phyloP scores from a whole-genome alignment of 2,113 vertebrate species.

The Dasypus novemcinctus region DNA sequence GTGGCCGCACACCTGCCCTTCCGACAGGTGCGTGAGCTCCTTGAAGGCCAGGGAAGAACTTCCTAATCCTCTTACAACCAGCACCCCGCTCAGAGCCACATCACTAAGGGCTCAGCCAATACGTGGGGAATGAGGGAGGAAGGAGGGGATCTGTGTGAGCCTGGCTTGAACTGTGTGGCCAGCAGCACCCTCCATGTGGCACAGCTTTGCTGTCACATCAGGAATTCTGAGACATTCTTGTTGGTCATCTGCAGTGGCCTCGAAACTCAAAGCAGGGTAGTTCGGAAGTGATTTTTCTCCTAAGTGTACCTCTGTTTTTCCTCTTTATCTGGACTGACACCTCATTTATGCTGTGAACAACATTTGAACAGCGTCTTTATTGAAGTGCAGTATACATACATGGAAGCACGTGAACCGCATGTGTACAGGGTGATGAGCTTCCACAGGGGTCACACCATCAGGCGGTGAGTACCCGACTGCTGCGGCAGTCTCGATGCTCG shows the following conservation, averaged over 20 bases:
- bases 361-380: background rate
- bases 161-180: background rate
- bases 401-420: no score
- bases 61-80: background rate
- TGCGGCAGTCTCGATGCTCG: rapidly evolving
- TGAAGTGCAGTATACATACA: background rate
- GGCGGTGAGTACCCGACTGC: background rate
- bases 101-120: background rate
- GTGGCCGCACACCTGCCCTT: background rate
- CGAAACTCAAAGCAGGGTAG: background rate
- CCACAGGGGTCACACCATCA: background rate
- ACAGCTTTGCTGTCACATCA: background rate
- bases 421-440: background rate
- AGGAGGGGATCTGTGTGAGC: background rate
- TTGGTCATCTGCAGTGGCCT: background rate
- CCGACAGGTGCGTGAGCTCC: background rate
- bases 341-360: background rate
- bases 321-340: background rate
- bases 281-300: background rate
- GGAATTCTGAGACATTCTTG: background rate
- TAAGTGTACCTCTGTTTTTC: background rate
- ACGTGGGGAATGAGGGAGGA: background rate
- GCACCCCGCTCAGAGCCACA: background rate
- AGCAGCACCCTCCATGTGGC: background rate
- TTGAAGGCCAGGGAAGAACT: background rate